phyloP scores from a whole-genome alignment of 1,140 invertebrate genomes.

The Dinoponera quadriceps region DNA sequence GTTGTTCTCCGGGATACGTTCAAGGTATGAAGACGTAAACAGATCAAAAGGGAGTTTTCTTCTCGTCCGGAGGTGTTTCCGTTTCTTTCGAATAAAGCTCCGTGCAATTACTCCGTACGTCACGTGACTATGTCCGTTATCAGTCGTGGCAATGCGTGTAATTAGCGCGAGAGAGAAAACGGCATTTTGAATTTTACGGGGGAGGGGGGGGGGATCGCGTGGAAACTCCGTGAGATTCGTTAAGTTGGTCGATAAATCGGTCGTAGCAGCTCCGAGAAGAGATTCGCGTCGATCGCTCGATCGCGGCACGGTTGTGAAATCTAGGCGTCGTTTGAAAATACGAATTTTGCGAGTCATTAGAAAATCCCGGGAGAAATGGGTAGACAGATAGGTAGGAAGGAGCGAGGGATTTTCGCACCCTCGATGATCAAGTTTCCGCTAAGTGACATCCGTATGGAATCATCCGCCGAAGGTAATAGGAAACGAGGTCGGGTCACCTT shows the following conservation, averaged over 20 bases:
- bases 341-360: background rate
- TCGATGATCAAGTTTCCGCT: constrained; percentile 47
- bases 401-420: constrained; percentile 29
- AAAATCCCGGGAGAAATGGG: background rate
- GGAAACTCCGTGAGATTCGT: background rate
- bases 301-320: background rate
- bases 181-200: background rate
- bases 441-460: constrained; percentile 46
- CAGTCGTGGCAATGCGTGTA: background rate
- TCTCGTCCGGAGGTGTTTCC: background rate
- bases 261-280: background rate
- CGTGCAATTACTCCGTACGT: background rate
- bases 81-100: background rate
- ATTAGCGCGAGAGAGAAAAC: background rate
- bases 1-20: background rate
- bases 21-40: background rate
- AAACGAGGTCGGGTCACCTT: constrained; percentile 55
- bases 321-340: background rate
- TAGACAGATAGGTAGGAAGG: background rate
- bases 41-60: background rate
- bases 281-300: background rate
- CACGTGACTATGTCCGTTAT: background rate
- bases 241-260: too few relatives aligned
- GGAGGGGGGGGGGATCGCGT: too few relatives aligned
- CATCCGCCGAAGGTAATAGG: constrained; percentile 51